phyloP scores from a whole-genome alignment of 1,140 invertebrate genomes.

The Cherax quadricarinatus region DNA sequence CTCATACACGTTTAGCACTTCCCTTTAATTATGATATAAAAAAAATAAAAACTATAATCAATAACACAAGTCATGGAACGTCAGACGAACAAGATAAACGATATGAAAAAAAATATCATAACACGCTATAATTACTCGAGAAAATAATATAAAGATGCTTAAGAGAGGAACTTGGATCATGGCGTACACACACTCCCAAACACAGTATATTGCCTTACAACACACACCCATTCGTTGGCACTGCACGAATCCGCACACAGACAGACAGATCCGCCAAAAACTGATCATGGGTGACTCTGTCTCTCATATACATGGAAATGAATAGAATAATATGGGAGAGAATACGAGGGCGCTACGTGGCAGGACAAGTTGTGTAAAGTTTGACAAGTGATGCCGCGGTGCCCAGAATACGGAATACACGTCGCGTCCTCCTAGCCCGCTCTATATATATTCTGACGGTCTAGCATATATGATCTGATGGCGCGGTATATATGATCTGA shows the following conservation, averaged over 20 bases:
- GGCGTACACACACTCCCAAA: background rate
- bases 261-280: constrained; percentile 20
- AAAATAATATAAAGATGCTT: too few relatives aligned
- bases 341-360: constrained; percentile 34
- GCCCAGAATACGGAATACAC: constrained; percentile 50
- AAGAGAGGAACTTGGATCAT: background rate
- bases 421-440: constrained; percentile 13
- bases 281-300: constrained; percentile 33
- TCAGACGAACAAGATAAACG: too few relatives aligned
- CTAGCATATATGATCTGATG: background rate
- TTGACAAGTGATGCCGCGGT: constrained; percentile 55
- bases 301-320: constrained; percentile 51
- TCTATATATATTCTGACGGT: constrained; percentile 27
- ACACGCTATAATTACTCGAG: too few relatives aligned
- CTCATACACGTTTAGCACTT: too few relatives aligned
- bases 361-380: constrained; percentile 60
- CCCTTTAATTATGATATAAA: too few relatives aligned
- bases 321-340: constrained; percentile 60
- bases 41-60: too few relatives aligned
- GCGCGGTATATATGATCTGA: background rate
- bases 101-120: too few relatives aligned
- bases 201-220: background rate
- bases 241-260: constrained; percentile 12
- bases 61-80: too few relatives aligned
- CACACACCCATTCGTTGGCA: constrained; percentile 9